Evolutionary conservation across 2,888 invertebrate species (phyloP).

Genomic region (Drosophila barbarae): DNA sequence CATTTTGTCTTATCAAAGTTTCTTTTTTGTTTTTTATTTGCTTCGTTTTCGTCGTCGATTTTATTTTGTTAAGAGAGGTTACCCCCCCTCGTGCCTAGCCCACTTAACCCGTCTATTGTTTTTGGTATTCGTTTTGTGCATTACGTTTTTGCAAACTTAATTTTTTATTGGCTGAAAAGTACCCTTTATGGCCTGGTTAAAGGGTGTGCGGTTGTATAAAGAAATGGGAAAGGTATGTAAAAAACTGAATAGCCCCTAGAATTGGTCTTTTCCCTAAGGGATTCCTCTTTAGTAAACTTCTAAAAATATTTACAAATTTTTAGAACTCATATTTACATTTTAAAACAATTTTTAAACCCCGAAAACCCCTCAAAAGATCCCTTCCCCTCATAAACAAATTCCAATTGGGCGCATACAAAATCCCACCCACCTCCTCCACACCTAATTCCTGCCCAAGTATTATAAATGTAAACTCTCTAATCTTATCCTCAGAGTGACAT

Average conservation of each 20-base stretch:
- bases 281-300: neutral
- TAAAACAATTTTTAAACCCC: no score
- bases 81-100: neutral
- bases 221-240: neutral
- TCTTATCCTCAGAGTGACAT: neutral
- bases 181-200: no score
- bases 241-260: no score
- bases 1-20: constrained; percentile 59
- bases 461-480: neutral
- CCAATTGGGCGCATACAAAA: neutral
- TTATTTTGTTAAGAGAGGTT: constrained; percentile 8
- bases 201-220: neutral
- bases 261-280: neutral
- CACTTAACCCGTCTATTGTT: neutral
- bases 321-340: no score
- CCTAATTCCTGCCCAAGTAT: neutral
- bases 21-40: constrained; percentile 31
- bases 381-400: no score
- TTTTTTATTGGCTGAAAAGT: constrained; percentile 6
- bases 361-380: no score
- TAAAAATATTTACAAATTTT: neutral
- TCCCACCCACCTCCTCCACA: neutral
- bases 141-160: constrained; percentile 18
- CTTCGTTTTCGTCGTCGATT: constrained; percentile 17
- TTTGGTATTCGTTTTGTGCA: constrained; percentile 18